Evolutionary conservation across 2,888 invertebrate genomes (phyloP), one percentile per base, ranked within the genome.

Genomic region (Ennomos fuscantarius): DNA sequence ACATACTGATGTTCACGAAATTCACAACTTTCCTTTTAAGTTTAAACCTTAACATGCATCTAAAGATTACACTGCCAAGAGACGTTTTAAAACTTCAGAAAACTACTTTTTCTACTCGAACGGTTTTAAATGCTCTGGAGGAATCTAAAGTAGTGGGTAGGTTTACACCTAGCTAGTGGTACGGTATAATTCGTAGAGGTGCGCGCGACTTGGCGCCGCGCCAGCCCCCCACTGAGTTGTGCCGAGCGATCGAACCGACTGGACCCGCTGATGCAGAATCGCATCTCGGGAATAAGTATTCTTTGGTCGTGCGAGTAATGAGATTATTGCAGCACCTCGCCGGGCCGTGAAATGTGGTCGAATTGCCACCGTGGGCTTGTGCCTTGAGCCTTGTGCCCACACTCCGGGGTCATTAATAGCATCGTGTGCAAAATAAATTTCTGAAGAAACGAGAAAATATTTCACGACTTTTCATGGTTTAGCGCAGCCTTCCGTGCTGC

Each of bases 241-340:
- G 48, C 35, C 49, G 24, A 40, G 31, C 42, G 55, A 44, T 49
- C 43, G 49, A 37, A 40, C 31, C 12, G 41, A 24, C 11, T 46
- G 24, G 49, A 11, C 11, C 50, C 15, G 12, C 8, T 10, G 31
- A 9, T 39, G 44, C 45, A 24, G 37, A n/a, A 32, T 32, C 36
- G 43, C 37, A 39, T 24, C 48, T 12, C 33, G 32, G 33, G 39
- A 37, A 32, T 36, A 37, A 47, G 62, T 60, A 63, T 66, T 65
- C 63, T 59, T 60, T 40, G 42, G 43, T 62, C 55, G 62, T 55
- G 48, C 58, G 39, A 50, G 60, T 59, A 65, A 69, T 66, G 60
- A 63, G 51, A 59, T 62, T 54, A 60, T 61, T 60, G 60, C 45
- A 53, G 48, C 24, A 32, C 8, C 31, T 5, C 52, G 49, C 44